Evolutionary conservation across 2,888 invertebrate species (phyloP).

Genomic region (Myathropa florea): DNA sequence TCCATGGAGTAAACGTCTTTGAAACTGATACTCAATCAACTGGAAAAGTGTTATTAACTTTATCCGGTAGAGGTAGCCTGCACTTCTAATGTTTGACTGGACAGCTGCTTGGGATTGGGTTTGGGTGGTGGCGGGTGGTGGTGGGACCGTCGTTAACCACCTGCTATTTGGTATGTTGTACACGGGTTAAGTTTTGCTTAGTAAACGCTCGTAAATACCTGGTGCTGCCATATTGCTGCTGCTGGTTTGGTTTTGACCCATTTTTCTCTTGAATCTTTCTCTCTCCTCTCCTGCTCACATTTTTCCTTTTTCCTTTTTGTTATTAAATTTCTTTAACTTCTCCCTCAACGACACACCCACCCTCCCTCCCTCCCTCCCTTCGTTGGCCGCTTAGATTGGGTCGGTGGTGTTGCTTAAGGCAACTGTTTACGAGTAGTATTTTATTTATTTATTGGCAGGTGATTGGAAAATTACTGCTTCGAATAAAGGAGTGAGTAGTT

Average conservation of each 20-base stretch:
- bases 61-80: conserved; percentile 49
- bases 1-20: conserved; percentile 65
- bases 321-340: conserved; percentile 27
- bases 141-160: background rate
- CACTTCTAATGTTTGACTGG: conserved; percentile 58
- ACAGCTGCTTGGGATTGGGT: background rate
- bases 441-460: conserved; percentile 52
- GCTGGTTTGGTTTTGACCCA: conserved; percentile 62
- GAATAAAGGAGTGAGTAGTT: conserved; percentile 17
- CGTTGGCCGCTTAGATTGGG: background rate
- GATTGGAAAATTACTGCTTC: conserved; percentile 54
- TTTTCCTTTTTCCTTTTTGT: background rate
- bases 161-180: conserved; percentile 7
- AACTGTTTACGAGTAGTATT: conserved; percentile 24
- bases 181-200: conserved; percentile 43
- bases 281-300: background rate
- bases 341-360: too few relatives aligned
- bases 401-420: conserved; percentile 30
- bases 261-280: conserved; percentile 19
- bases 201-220: conserved; percentile 54
- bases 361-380: background rate
- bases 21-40: conserved; percentile 68
- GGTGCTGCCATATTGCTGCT: conserved; percentile 60
- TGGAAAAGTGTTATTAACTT: conserved; percentile 71
- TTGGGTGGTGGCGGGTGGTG: background rate